phyloP scores from a whole-genome alignment of 2,797 vertebrate genomes.

The Schizopygopsis malacanthus region DNA sequence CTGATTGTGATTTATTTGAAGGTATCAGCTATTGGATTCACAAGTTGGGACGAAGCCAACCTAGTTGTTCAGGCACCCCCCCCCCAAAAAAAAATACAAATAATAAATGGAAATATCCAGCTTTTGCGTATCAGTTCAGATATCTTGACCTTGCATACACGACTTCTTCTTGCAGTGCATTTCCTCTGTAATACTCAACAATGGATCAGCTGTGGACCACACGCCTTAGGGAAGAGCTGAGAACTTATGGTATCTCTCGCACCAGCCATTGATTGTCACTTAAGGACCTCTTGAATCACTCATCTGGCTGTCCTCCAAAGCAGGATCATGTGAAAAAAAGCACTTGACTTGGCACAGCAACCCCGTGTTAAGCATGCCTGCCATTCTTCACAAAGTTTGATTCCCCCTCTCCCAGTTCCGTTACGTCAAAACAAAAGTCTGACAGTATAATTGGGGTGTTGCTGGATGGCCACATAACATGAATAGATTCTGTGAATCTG shows the following conservation, averaged over 20 bases:
- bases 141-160: neutral
- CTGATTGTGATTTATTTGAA: neutral
- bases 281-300: constrained; percentile 16
- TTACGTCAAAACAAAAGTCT: too few relatives aligned
- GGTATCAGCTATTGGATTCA: neutral
- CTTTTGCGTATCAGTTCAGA: neutral
- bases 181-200: neutral
- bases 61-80: neutral
- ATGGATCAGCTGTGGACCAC: neutral
- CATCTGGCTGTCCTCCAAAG: constrained; percentile 18
- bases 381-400: constrained; percentile 30
- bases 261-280: constrained; percentile 15
- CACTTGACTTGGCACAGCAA: constrained; percentile 17
- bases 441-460: too few relatives aligned
- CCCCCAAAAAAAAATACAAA: too few relatives aligned
- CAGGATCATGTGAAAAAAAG: constrained; percentile 24
- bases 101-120: neutral
- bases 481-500: too few relatives aligned
- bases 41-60: neutral
- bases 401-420: too few relatives aligned
- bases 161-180: neutral
- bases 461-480: too few relatives aligned
- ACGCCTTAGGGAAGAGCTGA: neutral
- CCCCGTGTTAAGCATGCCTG: constrained; percentile 10
- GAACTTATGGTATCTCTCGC: constrained; percentile 22